Percentiles rank a stretch among this genome's conserved stretches.
Evolutionary conservation across 2,888 invertebrate genomes (phyloP).

Genomic region (Lepidochrysops patricia): DNA sequence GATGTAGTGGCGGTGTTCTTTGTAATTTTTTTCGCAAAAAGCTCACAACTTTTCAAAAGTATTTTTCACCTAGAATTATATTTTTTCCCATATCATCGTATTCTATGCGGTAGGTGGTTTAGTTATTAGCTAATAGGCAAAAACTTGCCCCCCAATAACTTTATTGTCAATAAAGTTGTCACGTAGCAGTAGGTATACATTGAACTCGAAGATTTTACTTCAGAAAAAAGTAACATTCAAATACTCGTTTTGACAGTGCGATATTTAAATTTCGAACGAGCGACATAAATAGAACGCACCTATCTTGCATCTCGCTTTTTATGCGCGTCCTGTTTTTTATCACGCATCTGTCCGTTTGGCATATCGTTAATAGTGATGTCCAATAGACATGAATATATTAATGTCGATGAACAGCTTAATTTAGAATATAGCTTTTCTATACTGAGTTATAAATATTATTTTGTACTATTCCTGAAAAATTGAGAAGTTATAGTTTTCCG

Average conservation of each 20-base stretch:
- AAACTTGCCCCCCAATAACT: no score
- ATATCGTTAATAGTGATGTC: constrained; percentile 13
- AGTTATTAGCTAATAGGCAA: no score
- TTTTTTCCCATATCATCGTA: not conserved
- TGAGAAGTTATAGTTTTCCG: no score
- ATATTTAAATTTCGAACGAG: constrained; percentile 6
- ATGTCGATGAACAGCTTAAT: not conserved
- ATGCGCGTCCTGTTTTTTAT: constrained; percentile 9
- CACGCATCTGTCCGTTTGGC: constrained; percentile 14
- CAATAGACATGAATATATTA: not conserved
- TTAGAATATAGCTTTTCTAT: not conserved
- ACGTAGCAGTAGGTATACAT: no score
- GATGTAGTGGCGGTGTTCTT: not conserved
- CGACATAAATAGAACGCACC: constrained; percentile 5
- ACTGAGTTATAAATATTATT: no score
- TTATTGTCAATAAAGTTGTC: no score
- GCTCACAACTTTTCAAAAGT: not conserved
- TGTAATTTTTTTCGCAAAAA: not conserved
- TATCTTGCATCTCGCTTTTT: constrained; percentile 2
- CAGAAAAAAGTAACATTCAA: not conserved
- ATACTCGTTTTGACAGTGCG: not conserved
- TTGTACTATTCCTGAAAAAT: no score
- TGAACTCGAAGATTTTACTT: not conserved
- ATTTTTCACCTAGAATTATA: not conserved
- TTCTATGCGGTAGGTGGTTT: not conserved